Evolutionary conservation across 2,797 vertebrate genomes (phyloP).

Genomic region (Pseudochaenichthys georgianus): DNA sequence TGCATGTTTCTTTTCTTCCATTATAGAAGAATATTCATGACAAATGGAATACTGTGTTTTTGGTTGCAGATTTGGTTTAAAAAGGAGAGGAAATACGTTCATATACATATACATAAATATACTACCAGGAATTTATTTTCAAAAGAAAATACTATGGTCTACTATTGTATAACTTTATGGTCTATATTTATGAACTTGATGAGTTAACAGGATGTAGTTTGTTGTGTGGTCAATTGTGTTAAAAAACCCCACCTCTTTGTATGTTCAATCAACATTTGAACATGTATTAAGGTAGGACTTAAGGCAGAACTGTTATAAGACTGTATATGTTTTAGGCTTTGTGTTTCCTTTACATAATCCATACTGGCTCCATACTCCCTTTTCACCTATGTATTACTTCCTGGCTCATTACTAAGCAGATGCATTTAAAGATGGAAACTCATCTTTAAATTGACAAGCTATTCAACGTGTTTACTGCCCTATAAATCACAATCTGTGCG

Average conservation of each 20-base stretch:
- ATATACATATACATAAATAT: slow-evolving; percentile 15
- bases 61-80: slow-evolving; percentile 14
- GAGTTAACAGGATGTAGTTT: not conserved
- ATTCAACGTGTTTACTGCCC: not conserved
- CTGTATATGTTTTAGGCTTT: too few species aligned
- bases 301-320: not conserved
- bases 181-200: not conserved
- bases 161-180: not conserved
- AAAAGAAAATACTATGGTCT: not conserved
- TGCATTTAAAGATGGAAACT: not conserved
- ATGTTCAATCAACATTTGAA: not conserved
- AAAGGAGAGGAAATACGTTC: not conserved
- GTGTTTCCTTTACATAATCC: too few species aligned
- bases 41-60: slow-evolving; percentile 29
- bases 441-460: not conserved
- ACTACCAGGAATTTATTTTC: not conserved
- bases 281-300: not conserved
- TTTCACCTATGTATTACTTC: slow-evolving; percentile 1
- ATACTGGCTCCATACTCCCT: not conserved
- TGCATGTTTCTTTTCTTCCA: slow-evolving; percentile 24
- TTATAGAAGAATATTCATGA: slow-evolving; percentile 36
- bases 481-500: slow-evolving; percentile 10
- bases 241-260: not conserved
- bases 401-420: not conserved
- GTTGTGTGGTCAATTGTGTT: not conserved